A percentile compares a stretch with the other conserved stretches of the same genome.
Conservation (phyloP, 2,113 vertebrate genomes). For the Caranx ignobilis region DNA sequence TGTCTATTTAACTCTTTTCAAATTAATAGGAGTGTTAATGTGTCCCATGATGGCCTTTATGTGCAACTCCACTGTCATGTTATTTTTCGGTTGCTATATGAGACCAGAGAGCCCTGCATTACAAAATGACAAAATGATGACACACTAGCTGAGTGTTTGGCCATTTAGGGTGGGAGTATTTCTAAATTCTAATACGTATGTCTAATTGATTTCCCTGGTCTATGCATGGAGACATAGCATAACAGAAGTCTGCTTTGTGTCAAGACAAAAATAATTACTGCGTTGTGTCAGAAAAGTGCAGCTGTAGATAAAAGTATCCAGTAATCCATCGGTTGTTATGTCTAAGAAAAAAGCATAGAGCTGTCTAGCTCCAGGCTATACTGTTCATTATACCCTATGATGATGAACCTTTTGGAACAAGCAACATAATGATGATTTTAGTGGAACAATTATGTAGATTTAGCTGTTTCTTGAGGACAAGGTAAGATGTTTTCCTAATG, state of each 20-base stretch:
- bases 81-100: not conserved
- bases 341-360: too few species aligned
- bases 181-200: not conserved
- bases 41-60: slow-evolving; percentile 21
- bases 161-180: not conserved
- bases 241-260: not conserved
- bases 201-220: not conserved
- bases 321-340: too few species aligned
- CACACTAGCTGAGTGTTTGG: not conserved
- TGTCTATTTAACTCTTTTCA: slow-evolving; percentile 57
- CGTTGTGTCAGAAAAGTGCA: not conserved
- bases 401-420: not conserved
- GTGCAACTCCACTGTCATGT: not conserved
- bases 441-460: not conserved
- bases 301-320: too few species aligned
- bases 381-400: not conserved
- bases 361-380: too few species aligned
- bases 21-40: slow-evolving; percentile 55
- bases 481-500: not conserved
- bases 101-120: not conserved
- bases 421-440: not conserved
- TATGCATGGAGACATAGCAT: not conserved
- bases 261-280: not conserved
- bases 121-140: not conserved
- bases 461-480: not conserved